Evolutionary conservation across 2,888 invertebrate genomes (phyloP).

Genomic region (Thumatha senex): DNA sequence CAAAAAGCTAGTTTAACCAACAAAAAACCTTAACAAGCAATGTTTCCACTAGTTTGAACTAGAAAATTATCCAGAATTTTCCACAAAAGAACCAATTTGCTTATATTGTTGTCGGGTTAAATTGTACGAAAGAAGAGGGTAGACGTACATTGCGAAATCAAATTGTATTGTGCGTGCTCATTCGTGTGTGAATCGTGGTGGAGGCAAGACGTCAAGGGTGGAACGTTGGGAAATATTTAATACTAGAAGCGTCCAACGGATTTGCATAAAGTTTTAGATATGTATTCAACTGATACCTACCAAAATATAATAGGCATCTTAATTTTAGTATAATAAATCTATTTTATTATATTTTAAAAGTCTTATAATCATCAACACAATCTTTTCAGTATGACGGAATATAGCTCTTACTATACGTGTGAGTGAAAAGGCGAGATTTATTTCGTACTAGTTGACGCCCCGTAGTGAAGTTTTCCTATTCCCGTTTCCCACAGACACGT

Average conservation of each 20-base stretch:
- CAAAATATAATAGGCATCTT: too few relatives aligned
- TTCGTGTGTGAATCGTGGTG: constrained; percentile 56
- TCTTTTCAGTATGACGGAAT: too few relatives aligned
- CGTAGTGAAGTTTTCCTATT: too few relatives aligned
- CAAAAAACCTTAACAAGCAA: constrained; percentile 42
- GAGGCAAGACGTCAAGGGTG: constrained; percentile 50
- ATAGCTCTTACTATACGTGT: too few relatives aligned
- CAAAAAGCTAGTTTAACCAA: constrained; percentile 40
- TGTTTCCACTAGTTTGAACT: constrained; percentile 54
- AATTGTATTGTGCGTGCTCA: constrained; percentile 66
- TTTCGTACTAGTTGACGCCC: too few relatives aligned
- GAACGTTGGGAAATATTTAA: constrained; percentile 24
- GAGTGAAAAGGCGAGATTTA: too few relatives aligned
- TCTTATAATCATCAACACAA: too few relatives aligned
- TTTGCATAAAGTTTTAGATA: too few relatives aligned
- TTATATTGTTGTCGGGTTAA: constrained; percentile 63
- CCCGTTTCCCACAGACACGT: too few relatives aligned
- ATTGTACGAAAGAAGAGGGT: constrained; percentile 70
- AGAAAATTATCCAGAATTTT: constrained; percentile 49
- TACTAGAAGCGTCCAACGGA: background rate
- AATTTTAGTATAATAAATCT: too few relatives aligned
- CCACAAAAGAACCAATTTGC: constrained; percentile 58
- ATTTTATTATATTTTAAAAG: too few relatives aligned
- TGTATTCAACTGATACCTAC: too few relatives aligned
- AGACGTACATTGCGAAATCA: constrained; percentile 70